Base-by-base conservation (phyloP, 2,797 vertebrate species). In the Ptychobarbus kaznakovi region DNA sequence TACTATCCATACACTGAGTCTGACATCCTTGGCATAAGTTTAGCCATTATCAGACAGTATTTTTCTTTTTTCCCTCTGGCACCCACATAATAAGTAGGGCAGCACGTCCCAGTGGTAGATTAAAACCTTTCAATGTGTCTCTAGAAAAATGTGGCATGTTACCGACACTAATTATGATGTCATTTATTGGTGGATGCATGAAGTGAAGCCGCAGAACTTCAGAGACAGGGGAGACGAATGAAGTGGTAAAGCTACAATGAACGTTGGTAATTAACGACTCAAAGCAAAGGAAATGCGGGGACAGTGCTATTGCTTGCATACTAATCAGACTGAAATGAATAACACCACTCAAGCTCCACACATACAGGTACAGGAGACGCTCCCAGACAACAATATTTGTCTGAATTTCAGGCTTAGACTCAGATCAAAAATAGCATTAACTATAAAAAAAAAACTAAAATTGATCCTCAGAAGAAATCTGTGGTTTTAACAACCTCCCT, bases 191-290 rank as follows among this genome's bases (percentile, higher is more conserved):
- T 86, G 87, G 79, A 86, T 86, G 75, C 74, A 86, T 81, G 76
- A 82, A 83, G 65, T 63, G 88, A 82, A 90, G 88, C 88, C 84
- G 86, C 86, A 84, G 88, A 88, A 86, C 85, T 80, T 84, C 86
- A 89, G 90, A 90, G 76, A 70, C 81, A 92, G 85, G 81, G 42
- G 81, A 93, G 91, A 92, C 89, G 84, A 92, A 93, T 92, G 87
- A 91, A 88, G 89, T 65, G 66, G 87, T 89, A 92, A 91, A 92
- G 89, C 88, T 90, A 90, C 91, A 89, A 89, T 90, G 90, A 89
- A 91, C 87, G 89, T 87, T 89, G 90, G 89, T 94, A 94, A 94
- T 94, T 94, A 95, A 93, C 86, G 88, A 85, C 87, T 91, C 68
- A 15, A 78, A 87, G 91, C 90, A 91, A 92, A 92, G 84, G 77